A percentile compares a stretch with the other conserved stretches of the same genome.
phyloP scores from a whole-genome alignment of 2,113 vertebrate species.

The Anhinga anhinga region DNA sequence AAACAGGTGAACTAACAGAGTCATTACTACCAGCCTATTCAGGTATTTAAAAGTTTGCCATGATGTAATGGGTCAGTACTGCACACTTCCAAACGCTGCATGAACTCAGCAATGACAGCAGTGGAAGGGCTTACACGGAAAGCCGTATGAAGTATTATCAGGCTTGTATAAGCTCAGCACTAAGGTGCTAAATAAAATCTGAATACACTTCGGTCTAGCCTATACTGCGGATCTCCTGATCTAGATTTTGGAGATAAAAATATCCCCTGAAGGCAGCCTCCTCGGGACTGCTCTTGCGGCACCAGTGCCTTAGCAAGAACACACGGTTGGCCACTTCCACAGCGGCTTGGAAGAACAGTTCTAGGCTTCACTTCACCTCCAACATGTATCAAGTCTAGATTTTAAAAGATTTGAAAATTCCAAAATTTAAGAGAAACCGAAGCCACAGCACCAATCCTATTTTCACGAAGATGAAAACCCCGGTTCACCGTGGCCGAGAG shows the following conservation, averaged over 20 bases:
- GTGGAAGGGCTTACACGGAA: background rate
- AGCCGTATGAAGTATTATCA: background rate
- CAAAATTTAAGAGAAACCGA: accelerated
- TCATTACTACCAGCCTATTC: background rate
- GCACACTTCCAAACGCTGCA: background rate
- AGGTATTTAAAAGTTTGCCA: background rate
- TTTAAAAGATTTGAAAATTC: too few relatives aligned
- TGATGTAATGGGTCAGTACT: background rate
- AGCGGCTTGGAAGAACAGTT: background rate
- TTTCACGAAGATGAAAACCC: background rate
- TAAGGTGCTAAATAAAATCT: background rate
- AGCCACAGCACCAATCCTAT: background rate
- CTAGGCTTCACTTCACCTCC: background rate
- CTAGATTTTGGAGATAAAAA: conserved; percentile 25
- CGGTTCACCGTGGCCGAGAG: background rate
- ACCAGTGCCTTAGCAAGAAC: background rate
- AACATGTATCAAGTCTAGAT: accelerated
- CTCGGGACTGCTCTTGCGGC: background rate
- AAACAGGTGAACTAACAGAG: accelerated
- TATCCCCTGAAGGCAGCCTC: background rate
- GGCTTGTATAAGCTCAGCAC: background rate
- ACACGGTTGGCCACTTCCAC: background rate
- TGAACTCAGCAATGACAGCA: background rate
- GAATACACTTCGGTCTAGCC: background rate
- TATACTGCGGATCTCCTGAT: background rate